Evolutionary conservation across 2,888 invertebrate species (phyloP).

Genomic region (Drosophila rellima): DNA sequence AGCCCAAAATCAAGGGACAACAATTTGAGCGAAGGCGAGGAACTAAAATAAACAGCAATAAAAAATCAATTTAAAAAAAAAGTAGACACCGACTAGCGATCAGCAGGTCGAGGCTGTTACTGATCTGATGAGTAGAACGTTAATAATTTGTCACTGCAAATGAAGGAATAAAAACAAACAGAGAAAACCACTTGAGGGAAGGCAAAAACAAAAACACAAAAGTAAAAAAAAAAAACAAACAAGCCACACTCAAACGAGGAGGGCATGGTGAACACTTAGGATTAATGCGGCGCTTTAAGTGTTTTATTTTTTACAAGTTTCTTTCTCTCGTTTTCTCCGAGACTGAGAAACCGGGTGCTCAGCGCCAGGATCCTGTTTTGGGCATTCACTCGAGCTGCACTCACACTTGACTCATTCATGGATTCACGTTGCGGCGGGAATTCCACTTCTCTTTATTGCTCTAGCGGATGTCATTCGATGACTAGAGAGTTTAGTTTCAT

Average conservation of each 20-base stretch:
- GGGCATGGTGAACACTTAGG: conserved; percentile 61
- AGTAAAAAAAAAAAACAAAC: conserved; percentile 36
- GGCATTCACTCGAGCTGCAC: conserved; percentile 22
- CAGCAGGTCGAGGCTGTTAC: conserved; percentile 23
- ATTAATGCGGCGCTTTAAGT: conserved; percentile 78
- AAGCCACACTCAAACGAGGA: conserved; percentile 22
- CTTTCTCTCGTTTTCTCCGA: conserved; percentile 6
- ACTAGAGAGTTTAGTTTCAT: conserved; percentile 24
- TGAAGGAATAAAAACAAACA: conserved; percentile 81
- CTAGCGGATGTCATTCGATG: conserved; percentile 43
- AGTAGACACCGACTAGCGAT: conserved; percentile 45
- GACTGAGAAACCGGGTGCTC: conserved; percentile 41
- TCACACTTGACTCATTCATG: conserved; percentile 70
- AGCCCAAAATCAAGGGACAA: conserved; percentile 24
- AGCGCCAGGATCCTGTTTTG: conserved; percentile 60
- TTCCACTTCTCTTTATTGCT: conserved; percentile 21
- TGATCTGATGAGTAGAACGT: conserved; percentile 69
- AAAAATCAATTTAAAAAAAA: conserved; percentile 81
- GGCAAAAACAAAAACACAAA: conserved; percentile 38
- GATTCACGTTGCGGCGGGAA: conserved; percentile 39
- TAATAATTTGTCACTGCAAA: conserved; percentile 85
- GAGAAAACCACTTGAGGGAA: conserved; percentile 80
- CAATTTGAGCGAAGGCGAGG: conserved; percentile 43
- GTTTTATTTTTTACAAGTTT: conserved; percentile 60
- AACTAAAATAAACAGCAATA: conserved; percentile 83